Evolutionary conservation across 2,113 vertebrate species (phyloP).

Genomic region (Charina bottae): DNA sequence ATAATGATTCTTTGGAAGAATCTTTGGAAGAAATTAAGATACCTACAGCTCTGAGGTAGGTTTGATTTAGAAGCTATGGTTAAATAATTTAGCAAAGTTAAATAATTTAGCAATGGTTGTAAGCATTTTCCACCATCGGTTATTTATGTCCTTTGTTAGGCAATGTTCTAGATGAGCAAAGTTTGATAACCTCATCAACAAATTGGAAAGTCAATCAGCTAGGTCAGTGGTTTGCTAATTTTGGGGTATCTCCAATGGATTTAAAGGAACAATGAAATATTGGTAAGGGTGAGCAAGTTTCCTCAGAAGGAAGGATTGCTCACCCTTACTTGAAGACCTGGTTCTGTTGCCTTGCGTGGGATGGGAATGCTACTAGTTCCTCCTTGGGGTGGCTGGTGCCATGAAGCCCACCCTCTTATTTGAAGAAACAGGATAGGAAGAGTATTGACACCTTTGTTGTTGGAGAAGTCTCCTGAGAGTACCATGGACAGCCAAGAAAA

Average conservation of each 20-base stretch:
- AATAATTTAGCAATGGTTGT: background rate
- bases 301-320: background rate
- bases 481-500: no score
- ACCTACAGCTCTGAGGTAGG: slow-evolving; percentile 43
- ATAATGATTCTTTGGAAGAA: slow-evolving; percentile 6
- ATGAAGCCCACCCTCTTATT: no score
- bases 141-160: background rate
- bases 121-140: slow-evolving; percentile 32
- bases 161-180: background rate
- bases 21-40: slow-evolving; percentile 39
- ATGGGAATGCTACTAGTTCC: no score
- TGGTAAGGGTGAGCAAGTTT: background rate
- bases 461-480: no score
- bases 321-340: no score
- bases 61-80: slow-evolving; percentile 43
- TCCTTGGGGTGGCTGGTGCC: no score
- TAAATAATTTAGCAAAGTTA: slow-evolving; percentile 47
- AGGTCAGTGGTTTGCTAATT: background rate
- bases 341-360: no score
- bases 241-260: background rate
- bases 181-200: background rate
- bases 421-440: no score
- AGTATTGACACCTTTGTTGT: no score
- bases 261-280: background rate
- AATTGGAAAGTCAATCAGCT: background rate